phyloP scores from a whole-genome alignment of 2,888 invertebrate species.

The Acleris sparsana region DNA sequence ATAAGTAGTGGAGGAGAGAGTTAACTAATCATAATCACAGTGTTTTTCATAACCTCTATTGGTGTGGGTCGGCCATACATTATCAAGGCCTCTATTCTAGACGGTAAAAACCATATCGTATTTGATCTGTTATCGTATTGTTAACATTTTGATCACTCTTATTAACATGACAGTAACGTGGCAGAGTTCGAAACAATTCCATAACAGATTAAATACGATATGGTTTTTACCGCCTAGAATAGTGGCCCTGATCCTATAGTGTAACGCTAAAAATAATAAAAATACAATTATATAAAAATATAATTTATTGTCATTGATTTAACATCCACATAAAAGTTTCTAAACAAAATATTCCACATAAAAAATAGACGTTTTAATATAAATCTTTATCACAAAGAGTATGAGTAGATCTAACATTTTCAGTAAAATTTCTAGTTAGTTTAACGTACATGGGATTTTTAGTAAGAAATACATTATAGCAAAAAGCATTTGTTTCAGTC shows the following conservation, averaged over 20 bases:
- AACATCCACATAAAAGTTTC: constrained; percentile 61
- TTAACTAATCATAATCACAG: no score
- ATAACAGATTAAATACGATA: no score
- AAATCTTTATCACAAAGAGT: constrained; percentile 51
- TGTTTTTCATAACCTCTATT: no score
- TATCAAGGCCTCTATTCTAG: not conserved
- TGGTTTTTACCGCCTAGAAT: no score
- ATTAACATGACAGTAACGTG: no score
- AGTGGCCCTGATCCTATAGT: not conserved
- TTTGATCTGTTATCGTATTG: no score
- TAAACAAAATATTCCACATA: constrained; percentile 60
- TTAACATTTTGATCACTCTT: no score
- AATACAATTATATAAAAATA: constrained; percentile 51
- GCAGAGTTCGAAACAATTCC: no score
- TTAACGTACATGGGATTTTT: constrained; percentile 25
- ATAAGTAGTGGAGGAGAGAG: no score
- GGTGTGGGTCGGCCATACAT: not conserved
- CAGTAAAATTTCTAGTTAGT: constrained; percentile 21
- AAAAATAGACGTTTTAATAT: constrained; percentile 58
- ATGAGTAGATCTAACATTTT: constrained; percentile 48
- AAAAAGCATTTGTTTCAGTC: constrained; percentile 1
- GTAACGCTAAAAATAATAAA: constrained; percentile 3
- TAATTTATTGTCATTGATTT: constrained; percentile 65
- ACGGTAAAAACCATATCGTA: no score
- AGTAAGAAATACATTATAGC: constrained; percentile 33